Percentiles rank a stretch among this genome's conserved stretches.
phyloP scores from a whole-genome alignment of 2,113 vertebrate species.

The Cryptomyrus ogoouensis region DNA sequence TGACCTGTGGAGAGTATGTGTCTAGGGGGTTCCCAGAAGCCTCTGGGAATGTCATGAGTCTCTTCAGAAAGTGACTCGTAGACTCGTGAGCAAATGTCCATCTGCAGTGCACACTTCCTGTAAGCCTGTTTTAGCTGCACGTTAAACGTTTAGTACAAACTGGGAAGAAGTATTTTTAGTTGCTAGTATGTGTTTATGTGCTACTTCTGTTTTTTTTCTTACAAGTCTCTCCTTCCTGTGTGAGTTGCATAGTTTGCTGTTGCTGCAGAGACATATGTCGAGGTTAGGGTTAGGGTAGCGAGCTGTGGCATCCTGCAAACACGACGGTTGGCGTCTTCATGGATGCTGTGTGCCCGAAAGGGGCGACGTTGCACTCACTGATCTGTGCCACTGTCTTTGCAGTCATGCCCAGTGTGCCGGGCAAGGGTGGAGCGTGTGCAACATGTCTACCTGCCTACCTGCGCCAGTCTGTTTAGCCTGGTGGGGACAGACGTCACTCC shows the following conservation, averaged over 20 bases:
- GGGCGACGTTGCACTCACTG: background rate
- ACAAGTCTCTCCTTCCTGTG: background rate
- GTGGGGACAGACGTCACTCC: conserved; percentile 57
- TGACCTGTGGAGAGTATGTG: background rate
- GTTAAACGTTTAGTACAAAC: background rate
- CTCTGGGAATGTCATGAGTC: background rate
- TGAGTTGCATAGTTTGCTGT: background rate
- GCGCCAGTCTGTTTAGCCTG: conserved; percentile 89
- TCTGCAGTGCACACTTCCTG: background rate
- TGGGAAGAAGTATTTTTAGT: background rate
- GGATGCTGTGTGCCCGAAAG: background rate
- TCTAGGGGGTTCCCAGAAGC: background rate
- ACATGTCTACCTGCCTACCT: conserved; percentile 91
- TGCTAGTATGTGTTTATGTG: background rate
- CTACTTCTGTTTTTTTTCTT: background rate
- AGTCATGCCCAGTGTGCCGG: conserved; percentile 89
- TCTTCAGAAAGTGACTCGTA: background rate
- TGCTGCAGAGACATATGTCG: background rate
- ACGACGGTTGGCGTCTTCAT: background rate
- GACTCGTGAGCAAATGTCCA: background rate
- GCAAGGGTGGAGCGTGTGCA: conserved; percentile 85
- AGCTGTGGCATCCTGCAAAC: background rate
- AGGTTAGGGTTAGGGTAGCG: background rate
- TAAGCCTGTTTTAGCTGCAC: background rate
- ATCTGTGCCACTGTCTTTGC: conserved; percentile 8